phyloP scores from a whole-genome alignment of 2,888 invertebrate species.

The Ophion ventricosus region DNA sequence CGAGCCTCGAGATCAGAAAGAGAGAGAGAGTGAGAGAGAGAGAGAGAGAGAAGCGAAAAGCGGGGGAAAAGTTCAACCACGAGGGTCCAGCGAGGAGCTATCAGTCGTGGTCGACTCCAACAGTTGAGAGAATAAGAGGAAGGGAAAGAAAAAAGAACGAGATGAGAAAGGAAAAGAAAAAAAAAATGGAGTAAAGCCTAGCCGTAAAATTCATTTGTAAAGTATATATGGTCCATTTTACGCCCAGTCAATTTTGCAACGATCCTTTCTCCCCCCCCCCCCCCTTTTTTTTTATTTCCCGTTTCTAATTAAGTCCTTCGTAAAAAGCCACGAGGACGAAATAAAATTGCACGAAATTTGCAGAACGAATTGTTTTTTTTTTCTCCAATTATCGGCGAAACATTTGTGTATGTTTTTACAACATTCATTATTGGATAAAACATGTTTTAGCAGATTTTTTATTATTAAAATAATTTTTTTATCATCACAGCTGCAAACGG shows the following conservation, averaged over 20 bases:
- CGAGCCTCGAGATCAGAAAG: slow-evolving; percentile 50
- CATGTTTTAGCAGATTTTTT: too few relatives aligned
- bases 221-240: slow-evolving; percentile 36
- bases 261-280: too few relatives aligned
- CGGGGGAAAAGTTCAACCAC: slow-evolving; percentile 54
- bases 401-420: too few relatives aligned
- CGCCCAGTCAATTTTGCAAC: slow-evolving; percentile 12
- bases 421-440: too few relatives aligned
- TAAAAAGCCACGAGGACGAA: background rate
- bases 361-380: too few relatives aligned
- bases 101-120: slow-evolving; percentile 46
- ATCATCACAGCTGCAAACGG: too few relatives aligned
- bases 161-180: slow-evolving; percentile 17
- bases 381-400: too few relatives aligned
- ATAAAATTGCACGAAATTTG: background rate
- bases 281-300: background rate
- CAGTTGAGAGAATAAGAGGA: slow-evolving; percentile 38
- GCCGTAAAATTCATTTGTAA: slow-evolving; percentile 39
- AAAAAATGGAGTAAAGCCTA: slow-evolving; percentile 29
- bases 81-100: slow-evolving; percentile 41
- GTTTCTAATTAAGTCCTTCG: background rate
- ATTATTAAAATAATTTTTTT: too few relatives aligned
- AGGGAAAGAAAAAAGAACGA: slow-evolving; percentile 31
- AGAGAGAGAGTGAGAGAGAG: background rate
- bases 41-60: slow-evolving; percentile 38